Base-by-base conservation (phyloP, 92 coral and sea anemone genomes). In the Siderastrea radians region DNA sequence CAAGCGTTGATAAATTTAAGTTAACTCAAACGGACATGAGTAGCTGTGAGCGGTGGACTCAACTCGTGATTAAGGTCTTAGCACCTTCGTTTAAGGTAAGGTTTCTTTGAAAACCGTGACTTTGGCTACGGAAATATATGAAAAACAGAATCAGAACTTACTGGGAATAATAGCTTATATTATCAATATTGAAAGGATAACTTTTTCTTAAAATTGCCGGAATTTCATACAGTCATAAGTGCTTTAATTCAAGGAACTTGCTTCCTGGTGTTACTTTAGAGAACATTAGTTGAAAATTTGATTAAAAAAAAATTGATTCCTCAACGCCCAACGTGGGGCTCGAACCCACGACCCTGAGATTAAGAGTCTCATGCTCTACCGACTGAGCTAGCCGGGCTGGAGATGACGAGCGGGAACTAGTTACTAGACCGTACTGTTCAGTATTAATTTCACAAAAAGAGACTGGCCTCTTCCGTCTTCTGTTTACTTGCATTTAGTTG, bases 341-440 rank as follows among this genome's bases (percentile, higher is more conserved):
- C 93, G 96, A 93, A 93, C 93, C 93, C 93, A 93, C 91, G 96
- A 89, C 93, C 96, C 92, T 93, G 91, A 85, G 81, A 76, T 82
- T 80, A 87, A 70, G 76, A 87, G 96, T 92, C 96, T 86, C 93
- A 92, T 94, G 98, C 96, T 94, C 96, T 96, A 96, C 98, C 98
- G 96, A 96, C 98, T 94, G 96, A 94, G 96, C 95, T 94, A 92
- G 94, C 95, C 96, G 96, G 96, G 98, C 96, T n/a, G 61, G 10
- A 11, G 9, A 55, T 55, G 61, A 7, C 2, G 60, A 6, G 60
- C 3, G 7, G 1, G 12, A 55, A 1, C 8, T 1, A 3, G 60
- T 55, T 55, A 55, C 12, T 55, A n/a, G n/a, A n/a, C n/a, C n/a
- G 38, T 26, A 26, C 38, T 26, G 38, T 26, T 26, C 38, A 26